Evolutionary conservation across 30 jellyfish, hydroid and myxozoan species (phyloP).

Genomic region (Aurelia sp.): DNA sequence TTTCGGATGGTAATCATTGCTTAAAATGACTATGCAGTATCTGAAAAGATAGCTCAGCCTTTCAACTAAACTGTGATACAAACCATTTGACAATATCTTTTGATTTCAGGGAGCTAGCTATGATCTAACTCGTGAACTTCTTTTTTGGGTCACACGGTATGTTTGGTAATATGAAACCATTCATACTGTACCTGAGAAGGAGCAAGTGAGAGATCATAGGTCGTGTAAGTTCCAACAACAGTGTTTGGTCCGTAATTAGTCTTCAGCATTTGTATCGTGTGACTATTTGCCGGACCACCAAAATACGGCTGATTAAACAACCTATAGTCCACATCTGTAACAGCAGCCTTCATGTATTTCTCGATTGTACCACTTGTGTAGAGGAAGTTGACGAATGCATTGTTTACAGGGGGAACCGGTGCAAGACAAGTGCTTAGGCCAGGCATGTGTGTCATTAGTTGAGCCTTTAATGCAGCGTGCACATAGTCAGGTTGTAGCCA

Average conservation of each 20-base stretch:
- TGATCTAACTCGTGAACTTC: too few relatives aligned
- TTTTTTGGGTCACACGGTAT: too few relatives aligned
- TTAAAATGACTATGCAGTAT: too few relatives aligned
- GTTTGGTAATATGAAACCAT: too few relatives aligned
- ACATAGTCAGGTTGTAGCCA: constrained; percentile 24
- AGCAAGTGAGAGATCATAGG: constrained; percentile 21
- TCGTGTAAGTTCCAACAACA: constrained; percentile 53
- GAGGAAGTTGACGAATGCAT: constrained; percentile 22
- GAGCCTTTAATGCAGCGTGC: constrained; percentile 5
- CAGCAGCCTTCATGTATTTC: constrained; percentile 45
- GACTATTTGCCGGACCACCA: constrained; percentile 4
- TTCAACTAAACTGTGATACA: too few relatives aligned
- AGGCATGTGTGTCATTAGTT: not conserved
- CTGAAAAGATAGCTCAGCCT: too few relatives aligned
- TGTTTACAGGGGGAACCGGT: constrained; percentile 18
- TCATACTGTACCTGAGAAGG: not conserved
- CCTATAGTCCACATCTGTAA: constrained; percentile 15
- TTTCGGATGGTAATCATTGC: too few relatives aligned
- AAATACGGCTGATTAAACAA: constrained; percentile 27
- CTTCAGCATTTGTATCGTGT: constrained; percentile 31
- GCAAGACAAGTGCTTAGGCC: constrained; percentile 35
- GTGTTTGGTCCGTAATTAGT: constrained; percentile 25
- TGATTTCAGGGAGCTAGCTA: too few relatives aligned
- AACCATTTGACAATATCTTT: too few relatives aligned
- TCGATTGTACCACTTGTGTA: constrained; percentile 42